Conservation (phyloP, 1,140 invertebrate species). For the Cotesia chilonis region DNA sequence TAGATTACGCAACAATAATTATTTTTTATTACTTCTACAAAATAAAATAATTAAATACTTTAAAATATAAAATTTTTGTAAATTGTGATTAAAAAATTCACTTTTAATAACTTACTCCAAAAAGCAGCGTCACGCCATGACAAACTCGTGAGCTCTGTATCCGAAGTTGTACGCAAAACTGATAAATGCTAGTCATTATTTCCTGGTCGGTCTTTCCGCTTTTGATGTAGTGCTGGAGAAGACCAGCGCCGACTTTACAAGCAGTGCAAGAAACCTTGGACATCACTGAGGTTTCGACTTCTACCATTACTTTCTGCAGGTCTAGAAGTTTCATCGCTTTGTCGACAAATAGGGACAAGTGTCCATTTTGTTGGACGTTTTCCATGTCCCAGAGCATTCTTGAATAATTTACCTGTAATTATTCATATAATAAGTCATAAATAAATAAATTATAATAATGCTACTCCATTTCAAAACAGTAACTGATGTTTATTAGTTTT, state of each 20-base stretch:
- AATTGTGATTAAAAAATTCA: neutral
- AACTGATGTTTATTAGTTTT: neutral
- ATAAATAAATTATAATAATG: neutral
- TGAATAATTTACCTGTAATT: slow-evolving; percentile 63
- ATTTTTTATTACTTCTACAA: too few species aligned
- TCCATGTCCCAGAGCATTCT: slow-evolving; percentile 77
- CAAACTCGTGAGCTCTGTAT: slow-evolving; percentile 87
- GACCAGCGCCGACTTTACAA: slow-evolving; percentile 84
- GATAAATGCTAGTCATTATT: slow-evolving; percentile 84
- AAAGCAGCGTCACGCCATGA: slow-evolving; percentile 84
- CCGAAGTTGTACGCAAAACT: slow-evolving; percentile 85
- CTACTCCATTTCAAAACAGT: neutral
- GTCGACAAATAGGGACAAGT: slow-evolving; percentile 80
- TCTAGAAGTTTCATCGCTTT: slow-evolving; percentile 84
- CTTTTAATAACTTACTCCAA: slow-evolving; percentile 72
- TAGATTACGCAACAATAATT: too few species aligned
- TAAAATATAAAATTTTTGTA: neutral
- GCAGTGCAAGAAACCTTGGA: slow-evolving; percentile 90
- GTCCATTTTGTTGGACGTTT: slow-evolving; percentile 70
- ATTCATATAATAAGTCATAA: neutral
- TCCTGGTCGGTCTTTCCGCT: slow-evolving; percentile 83
- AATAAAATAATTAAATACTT: too few species aligned
- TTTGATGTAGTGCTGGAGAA: slow-evolving; percentile 86
- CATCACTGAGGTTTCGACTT: slow-evolving; percentile 90
- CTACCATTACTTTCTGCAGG: slow-evolving; percentile 83